Evolutionary conservation across 92 coral and sea anemone species (phyloP), one percentile per base, ranked within the genome.

Genomic region (Paramuricea clavata): DNA sequence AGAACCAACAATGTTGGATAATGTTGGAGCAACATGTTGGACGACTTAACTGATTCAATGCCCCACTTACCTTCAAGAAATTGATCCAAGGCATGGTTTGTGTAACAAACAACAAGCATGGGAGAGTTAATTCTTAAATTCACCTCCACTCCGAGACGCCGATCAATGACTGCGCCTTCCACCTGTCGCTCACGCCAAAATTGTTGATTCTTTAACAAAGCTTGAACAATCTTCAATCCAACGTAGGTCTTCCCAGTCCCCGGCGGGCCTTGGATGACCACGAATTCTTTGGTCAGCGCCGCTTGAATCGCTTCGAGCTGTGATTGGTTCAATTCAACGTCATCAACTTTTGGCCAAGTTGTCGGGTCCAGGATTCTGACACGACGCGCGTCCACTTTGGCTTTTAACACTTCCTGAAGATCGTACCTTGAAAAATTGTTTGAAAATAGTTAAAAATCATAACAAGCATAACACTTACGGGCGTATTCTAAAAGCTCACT

Each of bases 171-270:
- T 25, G 12, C 1, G 12, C 0, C n/a, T 1, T 65, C 21, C 21
- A 11, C 41, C 6, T 19, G 16, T 0, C 39, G 41, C 6, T 1
- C 7, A 35, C 91, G 80, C 98, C 96, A 95, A 41, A 62, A 69
- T 49, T 80, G 62, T 21, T 90, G 83, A 90, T 93, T 93, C 61
- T 85, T 91, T 25, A 93, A 87, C 52, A 94, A 92, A 22, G 95
- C 98, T 69, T 90, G 95, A 21, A 91, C 95, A 31, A 95, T 87
- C 91, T 93, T 91, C 2, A 93, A 92, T 25, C 97, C 97, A n/a
- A 95, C 93, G 85, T 92, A 95, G 16, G 98, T 95, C 75, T 95
- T 95, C 81, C 98, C 98, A 62, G 98, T 95, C 27, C 98, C 98
- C 2, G 98, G 98, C 33, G 98, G 98, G 30, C 98, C 98, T 83